phyloP scores from a whole-genome alignment of 2,797 vertebrate species.

The Benthosema pterotum region DNA sequence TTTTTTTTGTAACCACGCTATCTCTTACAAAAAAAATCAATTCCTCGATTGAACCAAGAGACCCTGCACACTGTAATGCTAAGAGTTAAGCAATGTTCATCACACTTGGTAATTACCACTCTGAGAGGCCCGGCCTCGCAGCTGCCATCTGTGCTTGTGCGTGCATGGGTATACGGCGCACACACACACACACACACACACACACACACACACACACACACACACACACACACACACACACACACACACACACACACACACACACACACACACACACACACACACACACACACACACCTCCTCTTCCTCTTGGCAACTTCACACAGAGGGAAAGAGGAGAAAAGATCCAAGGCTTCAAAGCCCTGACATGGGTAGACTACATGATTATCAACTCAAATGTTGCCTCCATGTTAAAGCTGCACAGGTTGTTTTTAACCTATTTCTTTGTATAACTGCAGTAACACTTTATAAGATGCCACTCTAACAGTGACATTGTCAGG shows the following conservation, averaged over 20 bases:
- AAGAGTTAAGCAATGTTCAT: conserved; percentile 81
- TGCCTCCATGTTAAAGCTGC: conserved; percentile 4
- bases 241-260: conserved; percentile 34
- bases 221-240: conserved; percentile 3
- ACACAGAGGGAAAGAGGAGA: conserved; percentile 52
- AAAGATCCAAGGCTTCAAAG: conserved; percentile 49
- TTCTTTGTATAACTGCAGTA: too few species aligned
- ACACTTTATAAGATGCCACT: too few species aligned
- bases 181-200: background rate
- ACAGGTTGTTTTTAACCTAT: too few species aligned
- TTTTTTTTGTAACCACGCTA: conserved; percentile 36
- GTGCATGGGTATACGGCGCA: conserved; percentile 14
- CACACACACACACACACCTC: conserved; percentile 16
- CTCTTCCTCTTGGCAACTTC: conserved; percentile 50
- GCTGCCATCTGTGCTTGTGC: conserved; percentile 80
- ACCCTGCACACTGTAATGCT: conserved; percentile 70
- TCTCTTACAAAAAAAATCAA: conserved; percentile 59
- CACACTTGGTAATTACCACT: conserved; percentile 79
- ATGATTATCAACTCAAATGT: conserved; percentile 40
- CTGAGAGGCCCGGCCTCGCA: conserved; percentile 75
- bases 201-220: conserved; percentile 10
- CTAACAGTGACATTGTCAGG: too few species aligned
- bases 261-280: conserved; percentile 32
- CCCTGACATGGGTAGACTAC: conserved; percentile 24
- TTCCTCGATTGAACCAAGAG: conserved; percentile 61